These are phyloP conservation scores for Phalacrocorax carbo DNA, from an alignment of 2,113 vertebrate genomes.

Conservation along the genomic window DNA sequence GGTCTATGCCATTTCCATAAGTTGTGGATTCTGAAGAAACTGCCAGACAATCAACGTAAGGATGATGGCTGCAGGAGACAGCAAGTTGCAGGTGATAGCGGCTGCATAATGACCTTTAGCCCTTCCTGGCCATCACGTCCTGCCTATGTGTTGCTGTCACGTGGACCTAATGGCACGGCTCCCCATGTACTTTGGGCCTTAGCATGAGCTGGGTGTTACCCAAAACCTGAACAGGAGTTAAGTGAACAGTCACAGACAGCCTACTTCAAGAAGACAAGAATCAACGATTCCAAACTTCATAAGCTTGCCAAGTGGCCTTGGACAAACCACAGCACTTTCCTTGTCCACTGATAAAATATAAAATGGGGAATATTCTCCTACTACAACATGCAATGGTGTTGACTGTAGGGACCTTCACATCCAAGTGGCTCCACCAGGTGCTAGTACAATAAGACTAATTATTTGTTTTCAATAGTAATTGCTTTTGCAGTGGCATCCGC, in stretches of 20 bases:
- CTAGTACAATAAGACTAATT: background rate
- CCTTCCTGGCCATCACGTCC: background rate
- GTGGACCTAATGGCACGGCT: background rate
- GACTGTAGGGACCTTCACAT: background rate
- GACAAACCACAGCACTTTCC: background rate
- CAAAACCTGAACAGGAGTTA: background rate
- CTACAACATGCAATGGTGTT: background rate
- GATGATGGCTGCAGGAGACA: background rate
- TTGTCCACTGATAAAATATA: background rate
- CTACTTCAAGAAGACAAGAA: background rate
- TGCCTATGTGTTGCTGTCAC: fast-evolving
- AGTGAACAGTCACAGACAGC: background rate
- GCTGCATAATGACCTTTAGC: background rate
- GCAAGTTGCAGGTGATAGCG: background rate
- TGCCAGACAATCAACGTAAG: background rate
- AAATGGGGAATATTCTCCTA: background rate
- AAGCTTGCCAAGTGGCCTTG: background rate
- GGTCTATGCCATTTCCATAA: background rate
- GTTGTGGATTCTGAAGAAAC: background rate
- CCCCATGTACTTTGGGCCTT: fast-evolving
- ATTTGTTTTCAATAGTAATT: background rate
- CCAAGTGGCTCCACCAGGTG: background rate
- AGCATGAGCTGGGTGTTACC: background rate
- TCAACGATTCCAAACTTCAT: background rate
- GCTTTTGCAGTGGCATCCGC: background rate